These are phyloP conservation scores for Tenrec ecaudatus DNA, from an alignment of 2,113 vertebrate species.

Conservation along the genomic window DNA sequence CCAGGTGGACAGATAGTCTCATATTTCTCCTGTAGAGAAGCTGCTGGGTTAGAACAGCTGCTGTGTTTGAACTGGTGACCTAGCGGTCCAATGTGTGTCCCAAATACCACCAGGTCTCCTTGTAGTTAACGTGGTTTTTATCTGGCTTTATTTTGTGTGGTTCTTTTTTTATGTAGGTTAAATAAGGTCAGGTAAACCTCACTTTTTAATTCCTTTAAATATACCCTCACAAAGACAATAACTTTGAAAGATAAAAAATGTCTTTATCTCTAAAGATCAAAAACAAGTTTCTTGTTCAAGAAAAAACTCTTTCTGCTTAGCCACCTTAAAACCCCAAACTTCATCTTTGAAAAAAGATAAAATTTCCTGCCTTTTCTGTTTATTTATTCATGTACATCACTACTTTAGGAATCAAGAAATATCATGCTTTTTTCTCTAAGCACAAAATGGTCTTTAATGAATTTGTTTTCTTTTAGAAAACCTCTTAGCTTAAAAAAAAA, in stretches of 20 bases:
- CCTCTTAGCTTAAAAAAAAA: neutral
- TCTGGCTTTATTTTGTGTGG: too few species aligned
- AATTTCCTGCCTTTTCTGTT: neutral
- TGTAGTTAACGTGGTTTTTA: too few species aligned
- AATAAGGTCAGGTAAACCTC: neutral
- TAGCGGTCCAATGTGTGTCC: too few species aligned
- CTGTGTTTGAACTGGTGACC: too few species aligned
- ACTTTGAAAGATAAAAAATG: neutral
- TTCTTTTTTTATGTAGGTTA: neutral
- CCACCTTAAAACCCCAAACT: neutral
- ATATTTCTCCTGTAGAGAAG: too few species aligned
- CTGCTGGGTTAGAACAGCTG: too few species aligned
- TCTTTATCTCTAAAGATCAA: neutral
- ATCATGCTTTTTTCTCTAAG: neutral
- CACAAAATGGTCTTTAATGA: neutral
- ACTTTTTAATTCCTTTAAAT: conserved; percentile 35
- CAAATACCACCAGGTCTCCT: too few species aligned
- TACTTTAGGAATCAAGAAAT: neutral
- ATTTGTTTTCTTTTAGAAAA: neutral
- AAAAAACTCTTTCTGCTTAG: neutral
- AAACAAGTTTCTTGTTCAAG: neutral
- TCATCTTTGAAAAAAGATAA: neutral
- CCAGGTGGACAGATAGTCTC: too few species aligned
- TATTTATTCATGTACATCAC: neutral
- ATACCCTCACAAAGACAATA: neutral